Evolutionary conservation across 2,113 vertebrate species (phyloP).

Genomic region (Protobothrops mucrosquamatus): DNA sequence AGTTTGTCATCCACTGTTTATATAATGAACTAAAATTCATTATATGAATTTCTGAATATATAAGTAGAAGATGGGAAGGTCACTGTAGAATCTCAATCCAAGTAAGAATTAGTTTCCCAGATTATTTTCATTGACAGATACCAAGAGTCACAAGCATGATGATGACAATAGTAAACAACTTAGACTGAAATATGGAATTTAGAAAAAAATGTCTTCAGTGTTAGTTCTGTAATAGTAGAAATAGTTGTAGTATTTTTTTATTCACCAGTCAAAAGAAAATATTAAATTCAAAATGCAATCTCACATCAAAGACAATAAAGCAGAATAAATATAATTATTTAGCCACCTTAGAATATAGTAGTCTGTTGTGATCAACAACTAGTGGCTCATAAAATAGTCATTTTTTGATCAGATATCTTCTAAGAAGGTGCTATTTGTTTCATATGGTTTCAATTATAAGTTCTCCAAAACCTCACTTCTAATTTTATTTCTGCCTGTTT

Average conservation of each 20-base stretch:
- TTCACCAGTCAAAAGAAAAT: not conserved
- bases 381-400: not conserved
- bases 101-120: not conserved
- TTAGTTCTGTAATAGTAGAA: not conserved
- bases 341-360: not conserved
- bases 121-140: not conserved
- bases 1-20: not conserved
- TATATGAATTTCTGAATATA: not conserved
- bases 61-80: not conserved
- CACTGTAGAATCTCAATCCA: not conserved
- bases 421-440: not conserved
- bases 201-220: not conserved
- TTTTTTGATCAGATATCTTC: not conserved
- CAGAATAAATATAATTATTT: not conserved
- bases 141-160: not conserved
- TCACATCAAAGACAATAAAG: not conserved
- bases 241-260: not conserved
- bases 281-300: not conserved
- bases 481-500: conserved; percentile 34
- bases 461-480: conserved; percentile 42
- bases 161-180: not conserved
- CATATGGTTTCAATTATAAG: not conserved
- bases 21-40: not conserved
- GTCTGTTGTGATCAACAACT: not conserved
- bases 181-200: not conserved